Conservation (phyloP, 2,888 invertebrate genomes). For the Cheilosia grossa region DNA sequence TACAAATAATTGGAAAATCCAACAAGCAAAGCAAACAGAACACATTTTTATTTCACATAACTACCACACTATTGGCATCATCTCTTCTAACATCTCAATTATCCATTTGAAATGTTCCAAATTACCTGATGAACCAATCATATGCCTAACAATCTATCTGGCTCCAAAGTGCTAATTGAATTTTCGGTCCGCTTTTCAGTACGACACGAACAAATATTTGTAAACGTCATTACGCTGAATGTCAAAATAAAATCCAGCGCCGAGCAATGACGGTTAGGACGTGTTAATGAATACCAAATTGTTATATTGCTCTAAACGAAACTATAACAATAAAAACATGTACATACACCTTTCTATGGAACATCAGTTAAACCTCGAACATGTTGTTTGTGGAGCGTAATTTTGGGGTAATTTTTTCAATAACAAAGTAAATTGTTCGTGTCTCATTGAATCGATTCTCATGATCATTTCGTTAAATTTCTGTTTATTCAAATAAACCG, state of each 20-base stretch:
- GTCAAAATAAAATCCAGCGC: conserved; percentile 13
- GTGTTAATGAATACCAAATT: conserved; percentile 40
- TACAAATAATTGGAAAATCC: neutral
- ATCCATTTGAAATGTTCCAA: conserved; percentile 48
- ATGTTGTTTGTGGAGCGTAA: conserved; percentile 22
- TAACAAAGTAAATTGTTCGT: neutral
- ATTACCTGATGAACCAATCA: conserved; percentile 12
- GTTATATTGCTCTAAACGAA: conserved; percentile 42
- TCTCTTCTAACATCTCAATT: conserved; percentile 60
- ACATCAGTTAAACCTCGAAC: conserved; percentile 8
- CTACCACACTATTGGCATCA: conserved; percentile 1
- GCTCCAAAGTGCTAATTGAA: conserved; percentile 48
- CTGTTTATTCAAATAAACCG: conserved; percentile 31
- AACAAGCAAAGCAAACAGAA: neutral
- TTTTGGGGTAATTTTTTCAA: conserved; percentile 17
- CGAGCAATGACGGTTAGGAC: conserved; percentile 3
- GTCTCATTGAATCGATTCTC: conserved; percentile 22
- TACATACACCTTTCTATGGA: neutral
- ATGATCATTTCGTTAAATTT: conserved; percentile 42
- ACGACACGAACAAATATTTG: conserved; percentile 29
- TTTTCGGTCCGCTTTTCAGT: conserved; percentile 32
- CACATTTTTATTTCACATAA: neutral
- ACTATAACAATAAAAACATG: conserved; percentile 42
- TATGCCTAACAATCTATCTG: neutral
- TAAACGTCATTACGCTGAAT: conserved; percentile 17